These are phyloP conservation scores for Tychaedon coryphoeus DNA, from an alignment of 2,113 vertebrate species.

Conservation along the genomic window DNA sequence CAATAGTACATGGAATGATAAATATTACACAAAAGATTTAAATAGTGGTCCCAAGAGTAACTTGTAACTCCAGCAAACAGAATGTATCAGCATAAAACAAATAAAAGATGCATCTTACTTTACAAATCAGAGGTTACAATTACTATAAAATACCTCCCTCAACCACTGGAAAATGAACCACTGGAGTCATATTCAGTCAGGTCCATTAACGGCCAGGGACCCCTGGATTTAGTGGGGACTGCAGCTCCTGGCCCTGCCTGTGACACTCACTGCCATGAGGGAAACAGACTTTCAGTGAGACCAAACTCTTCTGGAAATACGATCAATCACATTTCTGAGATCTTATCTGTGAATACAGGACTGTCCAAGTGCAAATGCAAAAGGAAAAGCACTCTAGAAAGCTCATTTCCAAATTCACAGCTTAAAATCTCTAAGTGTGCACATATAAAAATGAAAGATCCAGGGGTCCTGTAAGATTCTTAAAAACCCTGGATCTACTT, in stretches of 20 bases:
- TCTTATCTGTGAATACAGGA: not conserved
- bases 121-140: not conserved
- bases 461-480: not conserved
- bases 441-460: not conserved
- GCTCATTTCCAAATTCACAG: not conserved
- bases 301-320: not conserved
- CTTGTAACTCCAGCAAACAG: not conserved
- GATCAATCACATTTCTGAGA: not conserved
- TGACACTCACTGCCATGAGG: not conserved
- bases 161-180: not conserved
- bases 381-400: not conserved
- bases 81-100: not conserved
- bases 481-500: not conserved
- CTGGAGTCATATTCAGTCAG: not conserved
- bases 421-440: not conserved
- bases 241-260: not conserved
- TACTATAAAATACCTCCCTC: not conserved
- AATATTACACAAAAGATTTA: not conserved
- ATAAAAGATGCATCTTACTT: not conserved
- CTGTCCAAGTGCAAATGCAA: not conserved
- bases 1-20: conserved; percentile 1
- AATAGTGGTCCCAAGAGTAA: not conserved
- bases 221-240: not conserved
- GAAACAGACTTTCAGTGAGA: not conserved
- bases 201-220: not conserved